A percentile compares a stretch with the other conserved stretches of the same genome.
phyloP scores from a whole-genome alignment of 2,113 vertebrate species.

The Paramormyrops kingsleyae region DNA sequence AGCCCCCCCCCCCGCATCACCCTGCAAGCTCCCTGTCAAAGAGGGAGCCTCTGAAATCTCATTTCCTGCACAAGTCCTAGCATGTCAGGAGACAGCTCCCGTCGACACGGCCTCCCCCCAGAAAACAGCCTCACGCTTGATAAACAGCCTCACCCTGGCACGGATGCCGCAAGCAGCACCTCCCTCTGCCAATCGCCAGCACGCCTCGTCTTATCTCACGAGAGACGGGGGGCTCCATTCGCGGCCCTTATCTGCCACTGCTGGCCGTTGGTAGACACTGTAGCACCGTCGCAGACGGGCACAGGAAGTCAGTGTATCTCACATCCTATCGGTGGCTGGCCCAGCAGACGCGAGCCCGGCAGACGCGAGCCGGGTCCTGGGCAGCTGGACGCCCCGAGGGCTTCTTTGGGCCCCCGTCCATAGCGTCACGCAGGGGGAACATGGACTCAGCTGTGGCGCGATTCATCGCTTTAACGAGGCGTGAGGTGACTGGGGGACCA shows the following conservation, averaged over 20 bases:
- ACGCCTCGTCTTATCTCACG: constrained; percentile 44
- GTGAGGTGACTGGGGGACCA: not conserved
- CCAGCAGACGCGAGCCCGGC: not conserved
- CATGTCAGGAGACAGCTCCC: constrained; percentile 39
- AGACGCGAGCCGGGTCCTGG: not conserved
- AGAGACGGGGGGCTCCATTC: constrained; percentile 57
- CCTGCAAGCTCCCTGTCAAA: not conserved
- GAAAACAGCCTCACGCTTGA: not conserved
- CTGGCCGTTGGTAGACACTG: constrained; percentile 55
- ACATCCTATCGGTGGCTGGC: constrained; percentile 45
- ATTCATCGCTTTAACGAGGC: not conserved
- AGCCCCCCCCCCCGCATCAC: too few relatives aligned
- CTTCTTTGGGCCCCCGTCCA: not conserved
- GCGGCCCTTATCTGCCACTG: constrained; percentile 51
- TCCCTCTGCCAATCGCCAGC: not conserved
- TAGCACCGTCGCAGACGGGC: constrained; percentile 32
- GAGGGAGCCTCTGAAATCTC: constrained; percentile 36
- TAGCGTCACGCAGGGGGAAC: not conserved
- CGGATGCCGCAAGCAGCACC: not conserved
- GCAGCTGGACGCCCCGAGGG: not conserved
- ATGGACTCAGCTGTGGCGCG: not conserved
- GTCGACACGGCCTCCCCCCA: not conserved
- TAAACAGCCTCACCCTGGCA: not conserved
- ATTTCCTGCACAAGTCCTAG: constrained; percentile 43
- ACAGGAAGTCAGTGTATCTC: constrained; percentile 51